Base-by-base conservation (phyloP, 1,140 invertebrate species). In the Schlechtendalia chinensis region DNA sequence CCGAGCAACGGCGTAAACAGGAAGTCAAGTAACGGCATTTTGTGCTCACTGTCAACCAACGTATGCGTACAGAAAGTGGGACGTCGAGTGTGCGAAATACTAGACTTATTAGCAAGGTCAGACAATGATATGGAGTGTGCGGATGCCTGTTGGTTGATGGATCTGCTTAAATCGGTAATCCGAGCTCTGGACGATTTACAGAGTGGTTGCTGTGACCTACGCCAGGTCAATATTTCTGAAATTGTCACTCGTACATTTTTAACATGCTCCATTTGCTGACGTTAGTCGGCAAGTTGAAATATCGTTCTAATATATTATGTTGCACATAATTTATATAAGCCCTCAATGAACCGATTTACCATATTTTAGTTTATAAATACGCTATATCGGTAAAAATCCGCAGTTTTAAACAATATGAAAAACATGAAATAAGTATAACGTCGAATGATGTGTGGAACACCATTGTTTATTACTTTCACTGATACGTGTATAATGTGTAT, bases 91-190 rank as follows among this genome's bases (percentile, higher is more conserved):
- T n/a, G 65, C 22, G 65, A 45, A 69, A 69, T 50, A 69, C 24
- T 69, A 24, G 39, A 69, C n/a, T 22, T 69, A 69, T 69, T 69
- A 39, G 65, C 22, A 12, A n/a, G n/a, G n/a, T 47, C 65, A 1
- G 65, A 24, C 1, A 22, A 69, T 32, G 39, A 69, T 6, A 22
- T 69, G 10, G 39, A 32, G 5, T 69, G 65, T 3, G 12, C 45
- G 39, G 65, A 47, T n/a, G 65, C 39, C 6, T 4, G 3, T 45
- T 8, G n/a, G 45, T 27, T 69, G 39, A 19, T 24, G 65, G 24
- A 69, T 11, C 4, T 50, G 39, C 14, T 47, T 17, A 69, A 45
- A n/a, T 69, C 65, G 0, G 65, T 69, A 27, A 69, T 69, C 65
- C 65, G 17, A 24, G 65, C 39, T 50, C 39, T 69, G 1, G 65